Evolutionary conservation across 30 jellyfish, hydroid and myxozoan genomes (phyloP).

Genomic region (Turritopsis rubra): DNA sequence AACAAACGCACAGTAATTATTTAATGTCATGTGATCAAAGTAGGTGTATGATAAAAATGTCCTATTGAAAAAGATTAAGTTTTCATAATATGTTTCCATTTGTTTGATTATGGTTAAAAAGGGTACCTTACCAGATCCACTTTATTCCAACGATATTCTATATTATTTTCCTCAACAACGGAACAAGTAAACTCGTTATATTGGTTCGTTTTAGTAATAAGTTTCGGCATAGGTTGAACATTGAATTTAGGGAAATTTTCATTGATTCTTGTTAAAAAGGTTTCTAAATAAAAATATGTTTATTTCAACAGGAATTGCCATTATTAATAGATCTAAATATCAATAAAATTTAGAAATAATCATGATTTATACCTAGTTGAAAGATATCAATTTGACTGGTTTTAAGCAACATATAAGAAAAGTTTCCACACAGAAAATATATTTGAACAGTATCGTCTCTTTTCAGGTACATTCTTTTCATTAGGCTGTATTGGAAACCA

Average conservation of each 20-base stretch:
- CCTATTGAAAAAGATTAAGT: too few species aligned
- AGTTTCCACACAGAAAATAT: not conserved
- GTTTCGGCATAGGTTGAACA: conserved; percentile 53
- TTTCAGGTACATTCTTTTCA: not conserved
- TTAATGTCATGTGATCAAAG: too few species aligned
- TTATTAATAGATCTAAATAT: not conserved
- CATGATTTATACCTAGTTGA: not conserved
- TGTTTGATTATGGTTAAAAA: too few species aligned
- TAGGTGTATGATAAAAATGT: too few species aligned
- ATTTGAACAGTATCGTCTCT: not conserved
- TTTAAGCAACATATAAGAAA: not conserved
- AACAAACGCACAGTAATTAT: too few species aligned
- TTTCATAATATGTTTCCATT: too few species aligned
- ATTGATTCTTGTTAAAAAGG: conserved; percentile 9
- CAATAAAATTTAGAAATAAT: too few species aligned
- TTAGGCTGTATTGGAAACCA: not conserved
- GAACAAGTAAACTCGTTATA: conserved; percentile 38
- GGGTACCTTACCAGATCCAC: conserved; percentile 45
- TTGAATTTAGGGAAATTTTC: conserved; percentile 45
- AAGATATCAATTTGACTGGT: not conserved
- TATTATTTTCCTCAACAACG: conserved; percentile 19
- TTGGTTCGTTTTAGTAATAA: conserved; percentile 25
- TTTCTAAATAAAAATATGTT: conserved; percentile 11
- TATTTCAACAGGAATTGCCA: not conserved
- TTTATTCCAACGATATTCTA: conserved; percentile 48